Base-by-base conservation (phyloP, 2,113 vertebrate species). In the Zosterops pallidus region DNA sequence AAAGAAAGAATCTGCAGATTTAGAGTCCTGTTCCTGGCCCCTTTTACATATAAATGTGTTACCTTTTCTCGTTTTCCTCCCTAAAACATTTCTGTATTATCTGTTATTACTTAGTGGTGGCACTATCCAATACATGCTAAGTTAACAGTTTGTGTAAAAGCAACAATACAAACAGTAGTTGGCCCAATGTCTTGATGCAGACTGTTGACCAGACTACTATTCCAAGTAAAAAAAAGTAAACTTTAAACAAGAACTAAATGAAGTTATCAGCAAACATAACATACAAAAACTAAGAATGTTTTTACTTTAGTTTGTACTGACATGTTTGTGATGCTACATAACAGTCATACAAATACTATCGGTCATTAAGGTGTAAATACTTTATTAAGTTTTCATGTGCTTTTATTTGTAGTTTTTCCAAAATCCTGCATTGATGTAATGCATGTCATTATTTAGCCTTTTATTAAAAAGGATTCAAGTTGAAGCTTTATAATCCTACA, bases 101-200 rank as follows among this genome's bases (percentile, higher is more conserved):
- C 52, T 69, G 18, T 57, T 60, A n/a, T 14, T 67, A 63, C 11
- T 63, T 47, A 47, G 62, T 19, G 69, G 29, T 31, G 14, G 29
- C n/a, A 60, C 12, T 62, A 83, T 4, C 11, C 25, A 67, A 83
- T 17, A 64, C 1, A 29, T 0, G 0, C 20, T 31, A 22, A 9
- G 18, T 28, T 49, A 84, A 49, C 1, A 78, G 47, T 13, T 74
- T 1, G 2, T 2, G 3, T 47, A 75, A 81, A 82, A 90, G 29
- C 62, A 82, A 26, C 13, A 71, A 22, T 15, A 31, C 16, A 83
- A 79, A 70, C 9, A 64, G 16, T 18, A 72, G 39, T 3, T 60
- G 79, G 52, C 41, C 53, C 33, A 33, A 63, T 4, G 9, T 75
- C 70, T 29, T 75, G 3, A 53, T n/a, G 12, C 3, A 65, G 23